phyloP scores from a whole-genome alignment of 2,113 vertebrate genomes.

The Alaudala cheleensis region DNA sequence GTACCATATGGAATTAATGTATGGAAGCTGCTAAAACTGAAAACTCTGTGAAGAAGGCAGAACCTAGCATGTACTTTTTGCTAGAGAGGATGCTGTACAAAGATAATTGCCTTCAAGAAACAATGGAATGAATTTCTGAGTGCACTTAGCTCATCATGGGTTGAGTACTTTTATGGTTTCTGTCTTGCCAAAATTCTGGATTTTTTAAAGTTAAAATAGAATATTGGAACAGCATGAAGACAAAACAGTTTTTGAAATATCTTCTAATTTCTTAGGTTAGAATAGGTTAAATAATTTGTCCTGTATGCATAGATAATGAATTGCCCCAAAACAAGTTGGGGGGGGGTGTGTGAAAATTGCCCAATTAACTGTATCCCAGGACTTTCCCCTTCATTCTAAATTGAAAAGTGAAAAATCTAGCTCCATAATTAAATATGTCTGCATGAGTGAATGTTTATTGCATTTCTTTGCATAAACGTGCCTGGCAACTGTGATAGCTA shows the following conservation, averaged over 20 bases:
- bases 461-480: not conserved
- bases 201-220: not conserved
- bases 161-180: not conserved
- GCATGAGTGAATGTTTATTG: not conserved
- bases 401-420: not conserved
- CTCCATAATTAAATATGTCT: not conserved
- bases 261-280: not conserved
- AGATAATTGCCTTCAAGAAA: not conserved
- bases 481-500: not conserved
- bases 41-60: not conserved
- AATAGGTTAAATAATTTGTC: not conserved
- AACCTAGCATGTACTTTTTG: not conserved
- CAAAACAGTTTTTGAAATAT: not conserved
- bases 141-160: not conserved
- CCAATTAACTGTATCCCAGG: not conserved
- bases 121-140: not conserved
- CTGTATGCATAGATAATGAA: not conserved
- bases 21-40: not conserved
- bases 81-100: not conserved
- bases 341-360: not conserved
- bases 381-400: not conserved
- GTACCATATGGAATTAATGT: not conserved
- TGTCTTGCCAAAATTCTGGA: not conserved
- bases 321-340: not conserved
- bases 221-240: not conserved